Conservation (phyloP, 2,797 vertebrate species). For the Micropoecilia bifurca region DNA sequence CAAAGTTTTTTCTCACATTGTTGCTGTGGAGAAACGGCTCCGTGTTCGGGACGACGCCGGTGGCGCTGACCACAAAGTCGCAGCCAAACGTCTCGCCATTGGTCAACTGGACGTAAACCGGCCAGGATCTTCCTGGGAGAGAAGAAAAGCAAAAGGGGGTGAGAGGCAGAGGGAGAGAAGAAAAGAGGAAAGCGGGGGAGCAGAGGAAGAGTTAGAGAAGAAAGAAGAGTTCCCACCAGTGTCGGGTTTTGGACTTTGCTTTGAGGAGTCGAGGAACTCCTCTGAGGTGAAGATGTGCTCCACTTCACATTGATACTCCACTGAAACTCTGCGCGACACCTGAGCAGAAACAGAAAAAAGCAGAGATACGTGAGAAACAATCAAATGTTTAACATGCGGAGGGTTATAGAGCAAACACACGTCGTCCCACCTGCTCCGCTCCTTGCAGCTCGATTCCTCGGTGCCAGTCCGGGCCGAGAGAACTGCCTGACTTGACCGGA, state of each 20-base stretch:
- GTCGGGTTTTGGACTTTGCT: conserved; percentile 55
- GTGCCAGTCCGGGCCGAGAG: conserved; percentile 96
- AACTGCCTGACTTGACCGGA: conserved; percentile 83
- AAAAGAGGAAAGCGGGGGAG: not conserved
- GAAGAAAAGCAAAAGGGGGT: not conserved
- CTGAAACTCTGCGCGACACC: conserved; percentile 86
- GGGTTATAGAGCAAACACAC: not conserved
- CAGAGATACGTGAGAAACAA: not conserved
- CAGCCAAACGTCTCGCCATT: conserved; percentile 92
- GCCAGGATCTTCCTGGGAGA: conserved; percentile 83
- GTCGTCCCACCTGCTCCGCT: conserved; percentile 80
- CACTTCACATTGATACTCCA: conserved; percentile 91
- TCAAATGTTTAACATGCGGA: not conserved
- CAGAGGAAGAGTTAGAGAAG: not conserved
- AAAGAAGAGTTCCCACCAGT: conserved; percentile 62
- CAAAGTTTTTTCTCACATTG: conserved; percentile 78
- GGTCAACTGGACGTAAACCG: conserved; percentile 89
- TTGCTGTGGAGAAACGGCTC: conserved; percentile 90
- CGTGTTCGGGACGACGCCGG: conserved; percentile 90
- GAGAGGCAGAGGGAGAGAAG: not conserved
- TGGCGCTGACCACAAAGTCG: conserved; percentile 93
- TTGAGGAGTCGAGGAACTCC: conserved; percentile 79
- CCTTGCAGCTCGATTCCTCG: conserved; percentile 88
- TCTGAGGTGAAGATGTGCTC: conserved; percentile 83
- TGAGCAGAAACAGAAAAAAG: conserved; percentile 51